phyloP scores from a whole-genome alignment of 1,140 invertebrate genomes.

The Philotrypesis tridentata region DNA sequence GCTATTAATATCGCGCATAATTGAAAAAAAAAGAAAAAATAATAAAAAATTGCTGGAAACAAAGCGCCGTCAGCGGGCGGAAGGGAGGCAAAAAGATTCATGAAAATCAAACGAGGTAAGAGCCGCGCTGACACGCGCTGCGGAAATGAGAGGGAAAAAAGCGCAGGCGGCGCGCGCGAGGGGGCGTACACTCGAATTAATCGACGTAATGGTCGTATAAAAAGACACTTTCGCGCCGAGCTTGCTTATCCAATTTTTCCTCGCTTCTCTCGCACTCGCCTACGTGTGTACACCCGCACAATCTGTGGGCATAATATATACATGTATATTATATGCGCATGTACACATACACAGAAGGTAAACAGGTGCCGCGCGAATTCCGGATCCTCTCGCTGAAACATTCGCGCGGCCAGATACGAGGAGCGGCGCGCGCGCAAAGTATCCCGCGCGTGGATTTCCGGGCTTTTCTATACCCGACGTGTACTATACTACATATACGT shows the following conservation, averaged over 20 bases:
- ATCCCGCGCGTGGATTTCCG: neutral
- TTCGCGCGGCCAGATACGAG: neutral
- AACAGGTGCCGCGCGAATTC: neutral
- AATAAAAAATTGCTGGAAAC: too few relatives aligned
- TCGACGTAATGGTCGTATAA: slow-evolving; percentile 20
- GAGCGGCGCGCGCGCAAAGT: neutral
- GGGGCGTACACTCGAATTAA: neutral
- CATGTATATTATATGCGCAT: too few relatives aligned
- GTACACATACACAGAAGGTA: too few relatives aligned
- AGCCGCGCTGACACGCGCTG: neutral
- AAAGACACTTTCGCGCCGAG: neutral
- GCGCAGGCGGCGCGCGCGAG: neutral
- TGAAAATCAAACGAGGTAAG: neutral
- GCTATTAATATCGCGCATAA: neutral
- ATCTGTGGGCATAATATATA: too few relatives aligned
- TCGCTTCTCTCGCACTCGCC: neutral
- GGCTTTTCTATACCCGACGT: too few relatives aligned
- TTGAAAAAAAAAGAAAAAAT: neutral
- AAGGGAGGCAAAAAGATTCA: neutral
- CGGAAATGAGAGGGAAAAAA: neutral
- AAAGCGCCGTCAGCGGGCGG: neutral
- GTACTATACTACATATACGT: too few relatives aligned
- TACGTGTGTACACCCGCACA: too few relatives aligned
- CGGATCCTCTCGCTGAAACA: neutral
- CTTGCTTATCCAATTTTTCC: slow-evolving; percentile 13